These are phyloP conservation scores for Tragulus kanchil DNA, from an alignment of 2,113 vertebrate genomes.

Conservation along the genomic window DNA sequence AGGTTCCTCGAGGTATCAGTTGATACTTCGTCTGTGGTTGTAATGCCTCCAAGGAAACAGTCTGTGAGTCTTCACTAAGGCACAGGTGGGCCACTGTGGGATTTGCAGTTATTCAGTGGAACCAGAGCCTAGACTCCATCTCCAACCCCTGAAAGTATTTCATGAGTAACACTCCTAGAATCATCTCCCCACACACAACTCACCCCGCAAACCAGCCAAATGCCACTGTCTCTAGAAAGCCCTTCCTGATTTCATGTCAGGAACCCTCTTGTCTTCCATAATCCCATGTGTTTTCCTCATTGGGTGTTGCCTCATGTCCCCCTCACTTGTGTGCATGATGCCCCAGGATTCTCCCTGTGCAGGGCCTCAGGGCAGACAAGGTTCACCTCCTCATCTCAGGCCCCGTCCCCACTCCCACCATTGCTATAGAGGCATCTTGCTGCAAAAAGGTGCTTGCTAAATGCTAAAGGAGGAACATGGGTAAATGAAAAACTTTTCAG, in stretches of 20 bases:
- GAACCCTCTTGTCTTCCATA: not conserved
- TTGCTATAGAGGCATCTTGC: not conserved
- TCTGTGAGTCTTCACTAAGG: not conserved
- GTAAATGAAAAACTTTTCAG: not conserved
- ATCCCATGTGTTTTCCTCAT: not conserved
- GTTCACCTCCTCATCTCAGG: not conserved
- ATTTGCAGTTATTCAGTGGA: not conserved
- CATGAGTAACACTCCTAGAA: not conserved
- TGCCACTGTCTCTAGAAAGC: not conserved
- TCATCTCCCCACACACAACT: not conserved
- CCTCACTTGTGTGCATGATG: no score
- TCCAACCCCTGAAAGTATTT: not conserved
- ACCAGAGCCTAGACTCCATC: not conserved
- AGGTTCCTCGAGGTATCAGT: not conserved
- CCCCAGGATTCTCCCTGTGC: not conserved
- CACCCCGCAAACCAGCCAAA: constrained; percentile 3
- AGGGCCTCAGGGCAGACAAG: not conserved
- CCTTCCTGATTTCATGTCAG: not conserved
- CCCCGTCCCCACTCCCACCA: not conserved
- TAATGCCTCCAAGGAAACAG: not conserved
- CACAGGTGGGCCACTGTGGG: not conserved
- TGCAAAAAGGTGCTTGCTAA: not conserved
- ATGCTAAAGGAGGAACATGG: not conserved
- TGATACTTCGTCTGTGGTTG: not conserved
- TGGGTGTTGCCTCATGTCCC: not conserved